Base-by-base conservation (phyloP, 2,888 invertebrate species). In the Anthrax anthrax region DNA sequence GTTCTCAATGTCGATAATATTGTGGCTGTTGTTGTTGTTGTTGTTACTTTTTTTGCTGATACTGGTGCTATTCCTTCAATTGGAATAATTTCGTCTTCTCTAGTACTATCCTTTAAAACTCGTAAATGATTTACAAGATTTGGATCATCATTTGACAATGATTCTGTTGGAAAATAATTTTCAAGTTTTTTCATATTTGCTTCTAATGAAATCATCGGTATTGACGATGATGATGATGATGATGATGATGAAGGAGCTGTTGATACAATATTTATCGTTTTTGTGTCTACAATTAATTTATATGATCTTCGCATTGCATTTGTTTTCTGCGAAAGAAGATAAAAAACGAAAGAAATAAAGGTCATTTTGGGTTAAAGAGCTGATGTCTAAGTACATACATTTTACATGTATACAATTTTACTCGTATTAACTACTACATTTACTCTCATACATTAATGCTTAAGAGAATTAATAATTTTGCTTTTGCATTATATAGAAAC, bases 301-400 rank as follows among this genome's bases (percentile, higher is more conserved):
- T 54, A 59, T 18, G 61, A 61, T 50, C 61, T 54, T 13, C 60
- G 57, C 61, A 61, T 61, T 41, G 58, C 59, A 47, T 60, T 59
- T 41, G 59, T 60, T 53, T 59, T 58, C 60, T 61, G 46, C 4
- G 56, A 55, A 27, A 13, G 48, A 9, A 47, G 18, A 9, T 56
- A 53, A 32, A 14, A 49, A 8, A 12, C 10, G 12, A 12, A 9
- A 29, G 29, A 29, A n/a, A n/a, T n/a, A n/a, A n/a, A n/a, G n/a
- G n/a, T n/a, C n/a, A n/a, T n/a, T n/a, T n/a, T n/a, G n/a, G n/a
- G n/a, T n/a, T n/a, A n/a, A n/a, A n/a, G n/a, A n/a, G n/a, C n/a
- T n/a, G n/a, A n/a, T n/a, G n/a, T n/a, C n/a, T n/a, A n/a, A n/a
- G n/a, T n/a, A n/a, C n/a, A n/a, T n/a, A n/a, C n/a, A n/a, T n/a